A percentile compares a stretch with the other conserved stretches of the same genome.
Conservation (phyloP, 2,113 vertebrate species). For the Oncorhynchus tshawytscha region DNA sequence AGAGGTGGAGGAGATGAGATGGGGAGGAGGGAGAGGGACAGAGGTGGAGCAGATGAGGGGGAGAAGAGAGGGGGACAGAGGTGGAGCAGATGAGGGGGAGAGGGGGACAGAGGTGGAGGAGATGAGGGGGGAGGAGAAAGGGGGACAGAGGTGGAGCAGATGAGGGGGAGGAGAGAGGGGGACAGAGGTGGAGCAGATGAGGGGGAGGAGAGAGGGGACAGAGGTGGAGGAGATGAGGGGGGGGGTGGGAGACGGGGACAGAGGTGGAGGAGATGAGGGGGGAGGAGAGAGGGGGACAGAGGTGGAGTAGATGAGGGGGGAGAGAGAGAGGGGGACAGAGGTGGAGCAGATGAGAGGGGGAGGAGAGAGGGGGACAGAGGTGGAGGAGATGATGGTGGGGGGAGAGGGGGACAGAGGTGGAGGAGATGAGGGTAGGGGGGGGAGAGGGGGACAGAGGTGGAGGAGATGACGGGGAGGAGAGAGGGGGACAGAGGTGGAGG, state of each 20-base stretch:
- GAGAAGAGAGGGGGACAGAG: not conserved
- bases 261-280: too few relatives aligned
- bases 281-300: not conserved
- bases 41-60: too few relatives aligned
- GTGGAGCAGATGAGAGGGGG: too few relatives aligned
- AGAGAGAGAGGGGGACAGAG: too few relatives aligned
- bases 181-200: not conserved
- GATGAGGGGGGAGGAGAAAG: too few relatives aligned
- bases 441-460: constrained; percentile 4
- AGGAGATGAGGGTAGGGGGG: not conserved
- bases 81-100: not conserved
- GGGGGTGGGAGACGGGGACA: not conserved
- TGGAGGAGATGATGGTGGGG: too few relatives aligned
- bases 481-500: too few relatives aligned
- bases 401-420: not conserved
- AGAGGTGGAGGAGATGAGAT: not conserved
- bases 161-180: too few relatives aligned
- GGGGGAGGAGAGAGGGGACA: not conserved
- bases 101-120: not conserved
- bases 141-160: too few relatives aligned
- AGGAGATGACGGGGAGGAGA: not conserved
- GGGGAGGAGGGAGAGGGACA: not conserved
- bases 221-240: not conserved
- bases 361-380: not conserved
- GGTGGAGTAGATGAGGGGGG: not conserved